Evolutionary conservation across 2,797 vertebrate genomes (phyloP).

Genomic region (Betta splendens): DNA sequence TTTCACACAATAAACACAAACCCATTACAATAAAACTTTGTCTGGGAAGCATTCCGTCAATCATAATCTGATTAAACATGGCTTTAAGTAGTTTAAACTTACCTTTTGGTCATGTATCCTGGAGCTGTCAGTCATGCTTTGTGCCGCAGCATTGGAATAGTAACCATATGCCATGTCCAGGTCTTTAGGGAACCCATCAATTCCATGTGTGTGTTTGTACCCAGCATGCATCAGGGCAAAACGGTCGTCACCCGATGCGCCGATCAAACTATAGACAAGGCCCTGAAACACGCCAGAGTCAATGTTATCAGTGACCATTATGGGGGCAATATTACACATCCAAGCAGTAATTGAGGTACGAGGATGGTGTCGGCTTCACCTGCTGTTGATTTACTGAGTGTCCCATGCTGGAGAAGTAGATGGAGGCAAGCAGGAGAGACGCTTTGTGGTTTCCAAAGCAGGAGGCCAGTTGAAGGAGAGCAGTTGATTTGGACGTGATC

Average conservation of each 20-base stretch:
- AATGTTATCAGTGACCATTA: conserved; percentile 4
- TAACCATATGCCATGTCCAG: conserved; percentile 87
- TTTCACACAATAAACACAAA: no score
- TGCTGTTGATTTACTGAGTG: conserved; percentile 77
- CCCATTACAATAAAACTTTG: no score
- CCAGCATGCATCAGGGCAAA: conserved; percentile 92
- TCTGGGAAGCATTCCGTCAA: no score
- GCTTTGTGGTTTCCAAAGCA: conserved; percentile 90
- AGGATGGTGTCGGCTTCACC: conserved; percentile 71
- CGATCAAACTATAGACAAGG: conserved; percentile 90
- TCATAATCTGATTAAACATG: no score
- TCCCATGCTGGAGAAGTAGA: conserved; percentile 85
- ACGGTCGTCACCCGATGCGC: conserved; percentile 83
- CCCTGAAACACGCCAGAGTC: conserved; percentile 80
- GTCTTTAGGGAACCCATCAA: conserved; percentile 88
- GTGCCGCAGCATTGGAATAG: conserved; percentile 87
- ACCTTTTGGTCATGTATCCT: conserved; percentile 67
- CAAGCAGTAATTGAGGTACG: conserved; percentile 5
- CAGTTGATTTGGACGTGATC: conserved; percentile 62
- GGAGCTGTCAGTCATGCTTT: conserved; percentile 81
- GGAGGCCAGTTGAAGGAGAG: conserved; percentile 83
- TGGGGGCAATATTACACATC: neutral
- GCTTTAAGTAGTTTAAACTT: conserved; percentile 12
- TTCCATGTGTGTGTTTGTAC: conserved; percentile 91
- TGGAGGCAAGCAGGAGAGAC: conserved; percentile 86